Base-by-base conservation (phyloP, 1,140 invertebrate species). In the Andricus grossulariae region DNA sequence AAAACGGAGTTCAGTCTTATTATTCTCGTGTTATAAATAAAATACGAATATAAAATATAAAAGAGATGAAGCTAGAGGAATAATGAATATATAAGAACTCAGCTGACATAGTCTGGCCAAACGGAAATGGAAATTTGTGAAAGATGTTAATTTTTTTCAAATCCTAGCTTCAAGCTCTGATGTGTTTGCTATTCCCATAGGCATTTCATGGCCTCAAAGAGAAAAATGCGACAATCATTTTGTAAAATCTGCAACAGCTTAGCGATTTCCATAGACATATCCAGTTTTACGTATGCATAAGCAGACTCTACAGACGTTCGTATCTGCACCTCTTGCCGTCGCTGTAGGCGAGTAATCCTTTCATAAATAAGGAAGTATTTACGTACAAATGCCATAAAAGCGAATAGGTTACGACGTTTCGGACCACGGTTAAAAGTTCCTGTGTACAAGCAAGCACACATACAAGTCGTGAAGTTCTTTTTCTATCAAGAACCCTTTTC, bases 331-430 rank as follows among this genome's bases (percentile, higher is more conserved):
- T 39, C 8, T n/a, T 45, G 39, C 4, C 25, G 60, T 66, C 25
- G 60, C 60, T 66, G 60, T 66, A 66, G 60, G 60, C 60, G 60
- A 66, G 60, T 66, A 66, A 66, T 66, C 60, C 60, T 66, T 66
- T 66, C 60, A 66, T 66, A 66, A 66, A 66, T 66, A 66, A 39
- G 60, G 60, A 66, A 66, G 60, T 66, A 66, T 66, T 66, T 66
- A 66, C 60, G 60, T 66, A 66, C 25, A 66, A 66, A 66, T 66
- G 60, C 60, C 60, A 66, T 66, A 66, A 66, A 66, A 66, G 60
- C 60, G 60, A 66, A 66, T 66, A 66, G 60, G 60, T 66, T 66
- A 66, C 60, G 60, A 39, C 60, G 60, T 66, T 66, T 66, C 25
- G 60, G 60, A 66, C 60, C 39, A 45, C 25, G 60, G 21, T 45